A percentile compares a stretch with the other conserved stretches of the same genome.
phyloP scores from a whole-genome alignment of 2,888 invertebrate genomes.

The Aquatica leii region DNA sequence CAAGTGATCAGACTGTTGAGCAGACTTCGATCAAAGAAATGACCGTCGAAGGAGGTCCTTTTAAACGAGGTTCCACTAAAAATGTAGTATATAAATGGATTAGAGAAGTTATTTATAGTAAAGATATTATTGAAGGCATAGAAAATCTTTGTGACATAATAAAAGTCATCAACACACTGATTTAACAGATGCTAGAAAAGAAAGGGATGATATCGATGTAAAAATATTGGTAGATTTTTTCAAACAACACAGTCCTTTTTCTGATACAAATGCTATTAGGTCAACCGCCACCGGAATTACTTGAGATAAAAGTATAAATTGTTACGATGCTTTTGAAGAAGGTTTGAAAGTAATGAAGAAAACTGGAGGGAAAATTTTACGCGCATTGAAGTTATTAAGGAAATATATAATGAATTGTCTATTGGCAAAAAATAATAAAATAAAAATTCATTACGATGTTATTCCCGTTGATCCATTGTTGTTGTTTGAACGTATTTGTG shows the following conservation, averaged over 20 bases:
- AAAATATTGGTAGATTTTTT: slow-evolving; percentile 25
- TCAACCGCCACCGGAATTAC: slow-evolving; percentile 37
- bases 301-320: slow-evolving; percentile 33
- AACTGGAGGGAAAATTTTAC: too few species aligned
- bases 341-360: slow-evolving; percentile 28
- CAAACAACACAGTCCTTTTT: slow-evolving; percentile 32
- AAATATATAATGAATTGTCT: slow-evolving; percentile 23
- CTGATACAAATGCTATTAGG: slow-evolving; percentile 30
- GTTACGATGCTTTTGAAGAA: slow-evolving; percentile 31
- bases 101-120: too few species aligned
- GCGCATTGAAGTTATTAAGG: slow-evolving; percentile 24
- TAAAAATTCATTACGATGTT: slow-evolving; percentile 29
- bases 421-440: slow-evolving; percentile 19
- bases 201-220: slow-evolving; percentile 12
- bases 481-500: slow-evolving; percentile 15
- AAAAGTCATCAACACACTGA: too few species aligned
- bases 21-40: too few species aligned
- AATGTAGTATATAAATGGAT: too few species aligned
- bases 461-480: slow-evolving; percentile 36
- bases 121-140: too few species aligned
- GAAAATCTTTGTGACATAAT: too few species aligned
- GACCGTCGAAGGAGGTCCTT: too few species aligned
- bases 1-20: too few species aligned
- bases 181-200: too few species aligned
- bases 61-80: too few species aligned